Evolutionary conservation across 2,113 vertebrate genomes (phyloP), one percentile per base, ranked within the genome.

Genomic region (Bothrops jararaca): DNA sequence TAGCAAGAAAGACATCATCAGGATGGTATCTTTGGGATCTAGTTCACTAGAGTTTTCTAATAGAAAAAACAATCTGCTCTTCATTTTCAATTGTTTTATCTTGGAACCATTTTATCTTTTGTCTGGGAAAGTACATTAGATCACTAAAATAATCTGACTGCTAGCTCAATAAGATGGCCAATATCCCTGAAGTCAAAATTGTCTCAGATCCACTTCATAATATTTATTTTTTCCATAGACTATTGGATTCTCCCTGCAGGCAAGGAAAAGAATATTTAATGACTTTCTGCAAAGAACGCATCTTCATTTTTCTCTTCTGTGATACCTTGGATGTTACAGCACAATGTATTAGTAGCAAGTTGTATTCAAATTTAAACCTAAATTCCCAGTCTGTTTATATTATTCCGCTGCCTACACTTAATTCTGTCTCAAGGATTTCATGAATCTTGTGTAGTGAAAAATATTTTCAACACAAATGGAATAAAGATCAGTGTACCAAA

Each of bases 121-220:
- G 42, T 34, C 88, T 90, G 88, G 88, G 92, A 92, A 92, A 86
- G 92, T 92, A 92, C 88, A 86, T 92, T 90, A 92, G 88, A 89
- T 92, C 92, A 86, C 88, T 85, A 26, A 92, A 24, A 86, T 89
- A 58, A 85, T 90, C 92, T 92, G 74, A 89, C 88, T 90, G 88
- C 56, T 57, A 60, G 23, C 45, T 92, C 88, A 60, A 3, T 86
- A 52, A 90, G 45, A 92, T 92, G 74, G 88, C 88, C 88, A 90
- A 92, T 85, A 86, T 24, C 58, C 54, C 85, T 86, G 88, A 90
- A 90, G 92, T 60, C 69, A 90, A 86, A 85, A 90, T 60, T 92
- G 74, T 92, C 88, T 90, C 58, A 90, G 88, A 57, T 23, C 88
- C 56, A 29, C 90, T 90, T 90, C 74, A 92, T 86, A 92, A 92